Evolutionary conservation across 2,888 invertebrate genomes (phyloP).

Genomic region (Rhogogaster chlorosoma): DNA sequence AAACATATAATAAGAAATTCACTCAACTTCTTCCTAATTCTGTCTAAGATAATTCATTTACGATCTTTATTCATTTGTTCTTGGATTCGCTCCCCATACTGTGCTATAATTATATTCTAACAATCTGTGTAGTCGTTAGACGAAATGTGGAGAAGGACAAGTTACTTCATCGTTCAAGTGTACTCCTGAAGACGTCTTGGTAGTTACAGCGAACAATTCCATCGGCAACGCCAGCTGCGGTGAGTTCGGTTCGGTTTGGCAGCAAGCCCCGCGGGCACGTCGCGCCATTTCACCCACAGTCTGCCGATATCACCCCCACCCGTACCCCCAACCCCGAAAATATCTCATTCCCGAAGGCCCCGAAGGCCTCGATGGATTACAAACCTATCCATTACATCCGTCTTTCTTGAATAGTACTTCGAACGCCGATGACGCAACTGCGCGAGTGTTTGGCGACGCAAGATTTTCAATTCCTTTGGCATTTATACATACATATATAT

Average conservation of each 20-base stretch:
- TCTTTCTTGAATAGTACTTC: conserved; percentile 59
- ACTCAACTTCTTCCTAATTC: neutral
- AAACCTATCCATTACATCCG: conserved; percentile 78
- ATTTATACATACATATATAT: neutral
- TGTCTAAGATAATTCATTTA: neutral
- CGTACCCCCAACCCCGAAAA: conserved; percentile 69
- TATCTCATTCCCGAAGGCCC: conserved; percentile 77
- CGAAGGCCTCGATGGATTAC: conserved; percentile 76
- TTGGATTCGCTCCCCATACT: neutral
- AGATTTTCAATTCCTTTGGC: conserved; percentile 42
- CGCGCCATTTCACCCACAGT: conserved; percentile 77
- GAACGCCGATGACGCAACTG: conserved; percentile 36
- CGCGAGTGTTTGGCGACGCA: conserved; percentile 22
- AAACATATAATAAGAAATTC: neutral
- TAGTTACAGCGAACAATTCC: conserved; percentile 57
- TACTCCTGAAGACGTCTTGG: conserved; percentile 52
- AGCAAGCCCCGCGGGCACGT: conserved; percentile 72
- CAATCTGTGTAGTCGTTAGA: neutral
- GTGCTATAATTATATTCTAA: conserved; percentile 16
- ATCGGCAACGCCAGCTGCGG: conserved; percentile 57
- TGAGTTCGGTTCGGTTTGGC: conserved; percentile 74
- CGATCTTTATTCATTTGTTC: neutral
- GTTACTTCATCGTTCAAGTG: conserved; percentile 24
- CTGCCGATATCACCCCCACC: conserved; percentile 73
- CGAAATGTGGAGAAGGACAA: conserved; percentile 5